A percentile compares a stretch with the other conserved stretches of the same genome.
These are phyloP conservation scores for Gnathonemus echidnorhynchus DNA, from an alignment of 2,113 vertebrate genomes.

Conservation along the genomic window DNA sequence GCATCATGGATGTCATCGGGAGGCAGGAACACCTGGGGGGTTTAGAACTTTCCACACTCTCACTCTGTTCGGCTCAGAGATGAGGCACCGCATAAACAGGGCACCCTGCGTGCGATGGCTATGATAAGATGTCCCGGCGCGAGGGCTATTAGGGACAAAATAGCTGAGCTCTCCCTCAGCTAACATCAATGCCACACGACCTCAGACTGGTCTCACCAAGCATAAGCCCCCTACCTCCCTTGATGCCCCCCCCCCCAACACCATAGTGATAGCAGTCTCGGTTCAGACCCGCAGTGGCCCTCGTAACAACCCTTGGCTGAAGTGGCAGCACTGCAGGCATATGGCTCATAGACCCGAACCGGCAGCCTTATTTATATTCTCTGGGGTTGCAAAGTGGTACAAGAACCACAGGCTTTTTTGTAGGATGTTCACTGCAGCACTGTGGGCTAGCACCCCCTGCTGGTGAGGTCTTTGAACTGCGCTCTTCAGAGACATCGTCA, in stretches of 20 bases:
- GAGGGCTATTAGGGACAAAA: not conserved
- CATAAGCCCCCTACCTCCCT: conserved; percentile 64
- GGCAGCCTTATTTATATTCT: not conserved
- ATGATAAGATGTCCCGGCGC: not conserved
- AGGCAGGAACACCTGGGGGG: conserved; percentile 91
- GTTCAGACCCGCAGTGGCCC: not conserved
- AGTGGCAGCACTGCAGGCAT: not conserved
- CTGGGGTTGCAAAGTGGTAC: not conserved
- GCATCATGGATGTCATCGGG: conserved; percentile 97
- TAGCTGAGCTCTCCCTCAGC: not conserved
- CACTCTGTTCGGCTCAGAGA: conserved; percentile 78
- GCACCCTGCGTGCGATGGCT: not conserved
- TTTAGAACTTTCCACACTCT: conserved; percentile 64
- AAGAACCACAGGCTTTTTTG: not conserved
- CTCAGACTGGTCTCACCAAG: not conserved
- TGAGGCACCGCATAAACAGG: conserved; percentile 49
- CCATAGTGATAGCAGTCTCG: not conserved
- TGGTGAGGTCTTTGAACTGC: not conserved
- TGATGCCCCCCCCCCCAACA: conserved; percentile 12
- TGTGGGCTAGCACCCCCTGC: not conserved
- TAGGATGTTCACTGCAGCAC: not conserved
- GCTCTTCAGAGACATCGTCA: not conserved
- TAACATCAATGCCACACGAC: not conserved
- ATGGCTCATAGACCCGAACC: not conserved
- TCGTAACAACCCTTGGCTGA: not conserved